phyloP scores from a whole-genome alignment of 2,888 invertebrate genomes.

The Macrosoma leucophasiata region DNA sequence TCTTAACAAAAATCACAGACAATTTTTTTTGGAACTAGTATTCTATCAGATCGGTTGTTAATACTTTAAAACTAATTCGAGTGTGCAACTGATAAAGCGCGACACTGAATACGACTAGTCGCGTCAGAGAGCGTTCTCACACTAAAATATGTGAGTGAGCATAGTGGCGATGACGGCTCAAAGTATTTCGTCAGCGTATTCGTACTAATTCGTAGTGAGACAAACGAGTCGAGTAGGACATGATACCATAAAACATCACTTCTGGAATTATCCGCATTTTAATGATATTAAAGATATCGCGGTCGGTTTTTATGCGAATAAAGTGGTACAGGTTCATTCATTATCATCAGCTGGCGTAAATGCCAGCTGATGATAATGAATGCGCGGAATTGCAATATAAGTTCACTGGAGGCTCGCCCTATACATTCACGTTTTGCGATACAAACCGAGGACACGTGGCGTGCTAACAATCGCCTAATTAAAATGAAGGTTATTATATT shows the following conservation, averaged over 20 bases:
- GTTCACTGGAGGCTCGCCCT: slow-evolving; percentile 58
- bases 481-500: no score
- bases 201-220: slow-evolving; percentile 44
- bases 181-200: slow-evolving; percentile 39
- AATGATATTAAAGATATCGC: slow-evolving; percentile 4
- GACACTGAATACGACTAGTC: slow-evolving; percentile 35
- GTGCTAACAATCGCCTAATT: slow-evolving; percentile 31
- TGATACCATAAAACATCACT: slow-evolving; percentile 7
- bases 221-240: slow-evolving; percentile 30
- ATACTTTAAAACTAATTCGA: slow-evolving; percentile 45
- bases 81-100: slow-evolving; percentile 37
- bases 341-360: no score
- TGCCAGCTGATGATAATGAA: slow-evolving; percentile 45
- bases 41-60: slow-evolving; percentile 50
- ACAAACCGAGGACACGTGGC: slow-evolving; percentile 16
- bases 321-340: slow-evolving; percentile 18
- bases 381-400: slow-evolving; percentile 40
- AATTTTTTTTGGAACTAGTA: slow-evolving; percentile 59
- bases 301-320: slow-evolving; percentile 7
- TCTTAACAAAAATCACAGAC: slow-evolving; percentile 55
- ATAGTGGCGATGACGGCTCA: slow-evolving; percentile 8
- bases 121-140: slow-evolving; percentile 42
- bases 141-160: slow-evolving; percentile 39
- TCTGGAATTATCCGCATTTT: slow-evolving; percentile 5
- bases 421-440: slow-evolving; percentile 32